Percentiles rank a stretch among this genome's conserved stretches.
Conservation (phyloP, 2,888 invertebrate genomes). For the Drosophila engyochracea region DNA sequence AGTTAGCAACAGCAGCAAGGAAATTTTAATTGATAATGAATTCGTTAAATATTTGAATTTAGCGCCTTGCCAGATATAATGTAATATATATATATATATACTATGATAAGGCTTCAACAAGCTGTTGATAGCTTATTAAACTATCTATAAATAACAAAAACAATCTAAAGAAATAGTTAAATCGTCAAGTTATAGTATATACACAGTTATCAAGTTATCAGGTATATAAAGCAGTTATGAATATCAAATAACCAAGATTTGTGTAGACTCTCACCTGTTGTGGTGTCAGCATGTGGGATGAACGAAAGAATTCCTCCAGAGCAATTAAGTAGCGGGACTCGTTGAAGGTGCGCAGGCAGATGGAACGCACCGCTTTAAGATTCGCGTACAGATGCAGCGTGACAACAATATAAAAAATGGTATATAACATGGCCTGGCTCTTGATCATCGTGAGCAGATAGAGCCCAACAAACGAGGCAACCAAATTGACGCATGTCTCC, state of each 20-base stretch:
- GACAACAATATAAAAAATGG: constrained; percentile 91
- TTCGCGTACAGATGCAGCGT: constrained; percentile 94
- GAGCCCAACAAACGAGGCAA: constrained; percentile 93
- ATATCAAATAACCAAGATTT: not conserved
- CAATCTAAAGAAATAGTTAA: no score
- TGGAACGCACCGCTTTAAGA: constrained; percentile 93
- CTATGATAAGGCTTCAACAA: no score
- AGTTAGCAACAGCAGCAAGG: no score
- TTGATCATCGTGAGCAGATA: constrained; percentile 89
- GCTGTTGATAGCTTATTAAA: no score
- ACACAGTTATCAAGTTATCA: no score
- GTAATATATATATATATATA: no score
- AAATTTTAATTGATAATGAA: no score
- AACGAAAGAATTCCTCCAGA: constrained; percentile 89
- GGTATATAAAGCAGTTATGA: no score
- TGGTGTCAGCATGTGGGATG: constrained; percentile 88
- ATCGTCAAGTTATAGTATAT: no score
- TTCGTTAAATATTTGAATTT: no score
- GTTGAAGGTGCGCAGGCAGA: constrained; percentile 93
- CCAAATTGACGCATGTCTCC: constrained; percentile 97
- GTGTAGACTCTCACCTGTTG: constrained; percentile 85
- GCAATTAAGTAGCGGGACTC: constrained; percentile 90
- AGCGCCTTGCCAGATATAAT: no score
- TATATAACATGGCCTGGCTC: constrained; percentile 88
- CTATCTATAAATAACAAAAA: no score